Base-by-base conservation (phyloP, 2,113 vertebrate species). In the Calypte anna region DNA sequence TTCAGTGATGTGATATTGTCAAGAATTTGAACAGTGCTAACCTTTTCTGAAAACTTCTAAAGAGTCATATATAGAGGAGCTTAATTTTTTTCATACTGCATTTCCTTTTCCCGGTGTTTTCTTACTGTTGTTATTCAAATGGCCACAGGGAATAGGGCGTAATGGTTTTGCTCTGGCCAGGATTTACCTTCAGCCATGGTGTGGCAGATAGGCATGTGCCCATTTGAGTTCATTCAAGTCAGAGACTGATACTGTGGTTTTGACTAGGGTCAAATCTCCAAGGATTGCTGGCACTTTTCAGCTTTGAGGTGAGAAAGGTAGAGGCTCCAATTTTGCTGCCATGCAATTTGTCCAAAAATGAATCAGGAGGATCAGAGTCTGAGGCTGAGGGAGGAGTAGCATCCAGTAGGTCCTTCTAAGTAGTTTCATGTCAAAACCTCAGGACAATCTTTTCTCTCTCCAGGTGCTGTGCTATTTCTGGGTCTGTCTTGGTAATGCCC, bases 401-500 rank as follows among this genome's bases (percentile, higher is more conserved):
- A 64, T 77, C 53, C 9, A 2, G 40, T 48, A 86, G 50, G 53
- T 90, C 40, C 48, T 63, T n/a, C 77, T 92, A 62, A 70, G 72
- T 90, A 74, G 64, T 72, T 81, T 80, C 9, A 38, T 38, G 21
- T 78, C 69, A 88, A 38, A 83, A 90, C 57, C 61, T 86, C 33
- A 53, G 53, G 66, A 46, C 36, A 57, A 30, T 62, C 12, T 91
- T 81, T 81, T 73, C 24, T 78, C 30, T 95, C 43, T 94, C 73
- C 93, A 94, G 88, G 95, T 95, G 92, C 73, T 83, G 44, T 93
- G n/a, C 93, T 93, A 72, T 96, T 96, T 95, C 68, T 91, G 51
- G n/a, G 12, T 83, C 68, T 91, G 76, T 90, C 79, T 87, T 70
- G 21, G 25, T 86, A 84, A 54, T 55, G 86, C 91, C 93, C 86